Base-by-base conservation (phyloP, 2,797 vertebrate genomes). In the Peromyscus attwateri region DNA sequence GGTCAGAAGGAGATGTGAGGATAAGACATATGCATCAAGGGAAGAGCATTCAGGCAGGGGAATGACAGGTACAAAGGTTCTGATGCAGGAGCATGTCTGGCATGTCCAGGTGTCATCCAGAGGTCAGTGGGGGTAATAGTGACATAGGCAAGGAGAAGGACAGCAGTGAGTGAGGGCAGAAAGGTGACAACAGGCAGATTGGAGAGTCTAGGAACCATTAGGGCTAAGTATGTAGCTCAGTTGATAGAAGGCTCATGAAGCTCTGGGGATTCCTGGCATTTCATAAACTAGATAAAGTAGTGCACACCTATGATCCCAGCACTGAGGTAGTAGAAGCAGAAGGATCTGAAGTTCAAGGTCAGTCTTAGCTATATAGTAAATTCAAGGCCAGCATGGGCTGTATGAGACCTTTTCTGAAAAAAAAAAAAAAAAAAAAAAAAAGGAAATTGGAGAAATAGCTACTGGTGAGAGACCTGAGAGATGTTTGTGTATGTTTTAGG, bases 381-480 rank as follows among this genome's bases (percentile, higher is more conserved):
- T 49, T 89, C 31, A 62, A 77, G 57, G 29, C 40, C 3, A 12
- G 49, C n/a, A 27, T 57, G 25, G 25, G 25, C 27, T 76, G 43
- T 12, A 9, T 60, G 27, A 64, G 57, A 89, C 21, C 37, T 4
- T 76, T 75, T 76, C 73, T 89, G 71, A 17, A 46, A 34, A 31
- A 23, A 19, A 29, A 3, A 77, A n/a, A 17, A 46, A 34, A 31
- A 23, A 19, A 29, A 27, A 62, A 62, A 9, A 64, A 29, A 11
- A 77, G 82, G 90, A 55, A 66, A 92, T n/a, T 92, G n/a, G 46
- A 55, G 34, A 62, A 87, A 6, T 87, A 90, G 34, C 81, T 70
- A 7, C 57, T 31, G 7, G 52, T 37, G 66, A 85, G 34, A 31
- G 34, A 85, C 57, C 29, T 89, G 29, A 92, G 46, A 43, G 11